These are phyloP conservation scores for Sander lucioperca DNA, from an alignment of 2,113 vertebrate species.

Conservation along the genomic window DNA sequence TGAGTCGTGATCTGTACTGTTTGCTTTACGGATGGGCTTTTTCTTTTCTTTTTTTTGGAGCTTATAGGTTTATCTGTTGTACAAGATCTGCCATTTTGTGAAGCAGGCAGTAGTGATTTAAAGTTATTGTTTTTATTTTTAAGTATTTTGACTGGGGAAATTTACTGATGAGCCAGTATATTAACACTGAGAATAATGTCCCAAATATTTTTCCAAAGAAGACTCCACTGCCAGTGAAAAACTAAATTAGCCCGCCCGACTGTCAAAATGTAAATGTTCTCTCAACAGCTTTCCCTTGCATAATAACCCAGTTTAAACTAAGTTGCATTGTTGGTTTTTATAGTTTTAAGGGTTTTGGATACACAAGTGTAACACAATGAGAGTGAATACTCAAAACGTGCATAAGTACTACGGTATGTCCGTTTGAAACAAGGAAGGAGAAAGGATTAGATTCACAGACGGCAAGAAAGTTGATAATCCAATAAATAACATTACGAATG, in stretches of 20 bases:
- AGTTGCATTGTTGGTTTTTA: not conserved
- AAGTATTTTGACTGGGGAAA: not conserved
- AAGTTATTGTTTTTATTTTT: not conserved
- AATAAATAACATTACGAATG: no score
- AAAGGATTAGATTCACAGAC: not conserved
- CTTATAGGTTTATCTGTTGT: not conserved
- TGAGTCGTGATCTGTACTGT: constrained; percentile 47
- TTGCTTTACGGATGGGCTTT: constrained; percentile 20
- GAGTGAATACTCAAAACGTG: not conserved
- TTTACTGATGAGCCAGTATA: not conserved
- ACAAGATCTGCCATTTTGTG: not conserved
- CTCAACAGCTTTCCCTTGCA: not conserved
- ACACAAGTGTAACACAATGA: not conserved
- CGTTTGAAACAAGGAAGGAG: not conserved
- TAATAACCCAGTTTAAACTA: not conserved
- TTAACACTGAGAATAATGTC: not conserved
- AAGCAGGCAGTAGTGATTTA: not conserved
- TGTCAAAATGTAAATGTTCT: no score
- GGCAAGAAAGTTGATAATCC: no score
- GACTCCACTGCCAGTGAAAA: no score
- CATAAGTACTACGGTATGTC: not conserved
- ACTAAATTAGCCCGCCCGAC: no score
- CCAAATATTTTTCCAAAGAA: not conserved
- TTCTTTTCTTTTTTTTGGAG: not conserved
- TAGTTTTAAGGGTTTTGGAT: not conserved